These are phyloP conservation scores for Hypselothyrea guttata DNA, from an alignment of 2,888 invertebrate genomes.

Conservation along the genomic window DNA sequence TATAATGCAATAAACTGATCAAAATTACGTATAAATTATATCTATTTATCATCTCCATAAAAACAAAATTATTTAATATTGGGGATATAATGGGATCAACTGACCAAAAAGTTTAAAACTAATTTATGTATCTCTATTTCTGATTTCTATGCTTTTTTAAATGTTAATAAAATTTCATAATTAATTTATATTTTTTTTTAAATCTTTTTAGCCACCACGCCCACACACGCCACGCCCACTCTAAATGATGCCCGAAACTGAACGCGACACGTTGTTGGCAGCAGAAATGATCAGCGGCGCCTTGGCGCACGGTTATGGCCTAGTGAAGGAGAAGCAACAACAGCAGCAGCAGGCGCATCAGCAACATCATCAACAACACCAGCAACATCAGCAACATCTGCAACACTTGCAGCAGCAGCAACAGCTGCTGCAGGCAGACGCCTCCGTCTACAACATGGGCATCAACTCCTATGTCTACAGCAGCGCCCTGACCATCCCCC, in stretches of 20 bases:
- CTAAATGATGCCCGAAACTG: slow-evolving; percentile 82
- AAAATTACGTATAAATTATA: too few species aligned
- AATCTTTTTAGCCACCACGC: slow-evolving; percentile 42
- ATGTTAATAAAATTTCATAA: slow-evolving; percentile 55
- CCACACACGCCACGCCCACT: slow-evolving; percentile 38
- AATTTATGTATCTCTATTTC: too few species aligned
- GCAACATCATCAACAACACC: slow-evolving; percentile 26
- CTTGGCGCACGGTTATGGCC: slow-evolving; percentile 75
- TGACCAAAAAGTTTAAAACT: too few species aligned
- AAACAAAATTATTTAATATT: too few species aligned
- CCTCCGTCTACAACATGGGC: slow-evolving; percentile 64
- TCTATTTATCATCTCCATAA: too few species aligned
- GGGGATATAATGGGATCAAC: too few species aligned
- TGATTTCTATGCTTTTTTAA: too few species aligned
- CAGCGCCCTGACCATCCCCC: slow-evolving; percentile 80
- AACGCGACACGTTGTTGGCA: slow-evolving; percentile 78
- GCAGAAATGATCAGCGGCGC: slow-evolving; percentile 81
- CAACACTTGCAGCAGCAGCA: slow-evolving; percentile 27
- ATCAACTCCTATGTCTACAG: slow-evolving; percentile 80
- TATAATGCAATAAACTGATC: too few species aligned
- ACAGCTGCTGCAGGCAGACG: slow-evolving; percentile 32
- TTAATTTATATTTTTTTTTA: slow-evolving; percentile 22
- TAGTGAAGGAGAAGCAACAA: slow-evolving; percentile 63
- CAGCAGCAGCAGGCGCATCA: slow-evolving; percentile 43
- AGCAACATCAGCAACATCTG: slow-evolving; percentile 50